phyloP scores from a whole-genome alignment of 2,797 vertebrate species.

The Echeneis naucrates region DNA sequence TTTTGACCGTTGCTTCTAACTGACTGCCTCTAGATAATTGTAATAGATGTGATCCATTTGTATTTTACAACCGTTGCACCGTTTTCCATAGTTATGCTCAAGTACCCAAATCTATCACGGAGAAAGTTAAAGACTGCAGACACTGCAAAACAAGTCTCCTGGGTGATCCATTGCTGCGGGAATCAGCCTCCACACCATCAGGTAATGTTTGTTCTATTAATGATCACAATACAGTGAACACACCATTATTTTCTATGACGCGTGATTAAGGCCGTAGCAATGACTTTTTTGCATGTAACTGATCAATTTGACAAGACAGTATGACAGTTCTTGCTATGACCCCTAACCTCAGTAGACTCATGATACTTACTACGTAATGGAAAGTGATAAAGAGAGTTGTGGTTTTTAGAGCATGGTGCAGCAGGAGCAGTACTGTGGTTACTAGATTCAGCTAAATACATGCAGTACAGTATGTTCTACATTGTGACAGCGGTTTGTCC shows the following conservation, averaged over 20 bases:
- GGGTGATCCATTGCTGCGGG: slow-evolving; percentile 57
- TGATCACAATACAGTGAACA: not conserved
- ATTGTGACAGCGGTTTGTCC: slow-evolving; percentile 64
- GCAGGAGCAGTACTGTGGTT: slow-evolving; percentile 82
- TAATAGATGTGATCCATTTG: not conserved
- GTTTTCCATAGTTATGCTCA: slow-evolving; percentile 54
- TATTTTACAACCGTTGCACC: not conserved
- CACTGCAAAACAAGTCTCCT: slow-evolving; percentile 52
- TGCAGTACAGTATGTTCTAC: slow-evolving; percentile 78
- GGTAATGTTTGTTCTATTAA: slow-evolving; percentile 61
- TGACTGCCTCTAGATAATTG: not conserved
- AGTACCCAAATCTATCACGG: slow-evolving; percentile 34
- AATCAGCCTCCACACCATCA: slow-evolving; percentile 51
- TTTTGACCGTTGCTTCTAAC: too few relatives aligned
- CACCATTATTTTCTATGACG: not conserved
- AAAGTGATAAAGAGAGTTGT: slow-evolving; percentile 80
- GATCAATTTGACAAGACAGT: slow-evolving; percentile 16
- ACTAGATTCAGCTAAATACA: slow-evolving; percentile 70
- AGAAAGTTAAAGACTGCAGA: slow-evolving; percentile 55
- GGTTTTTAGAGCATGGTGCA: slow-evolving; percentile 80
- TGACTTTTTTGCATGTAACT: slow-evolving; percentile 3
- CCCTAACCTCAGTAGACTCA: slow-evolving; percentile 59
- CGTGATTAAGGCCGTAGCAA: not conserved
- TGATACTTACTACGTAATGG: slow-evolving; percentile 68
- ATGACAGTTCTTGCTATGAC: slow-evolving; percentile 55